A percentile compares a stretch with the other conserved stretches of the same genome.
These are phyloP conservation scores for Iphiclides podalirius DNA, from an alignment of 2,888 invertebrate genomes.

Conservation along the genomic window DNA sequence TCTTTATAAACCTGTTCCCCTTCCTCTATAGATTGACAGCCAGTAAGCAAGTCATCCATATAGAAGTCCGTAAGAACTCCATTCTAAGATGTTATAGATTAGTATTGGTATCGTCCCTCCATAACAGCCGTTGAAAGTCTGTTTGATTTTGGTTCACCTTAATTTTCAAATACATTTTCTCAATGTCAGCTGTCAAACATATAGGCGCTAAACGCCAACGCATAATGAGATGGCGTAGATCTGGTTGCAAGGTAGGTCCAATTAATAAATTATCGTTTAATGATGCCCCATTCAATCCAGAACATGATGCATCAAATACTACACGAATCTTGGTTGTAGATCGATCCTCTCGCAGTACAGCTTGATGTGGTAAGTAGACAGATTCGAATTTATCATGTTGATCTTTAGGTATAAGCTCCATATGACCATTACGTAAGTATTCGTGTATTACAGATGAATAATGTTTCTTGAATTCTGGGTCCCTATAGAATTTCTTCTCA, in stretches of 20 bases:
- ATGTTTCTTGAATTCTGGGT: neutral
- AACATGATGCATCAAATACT: slow-evolving; percentile 13
- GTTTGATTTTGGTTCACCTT: slow-evolving; percentile 24
- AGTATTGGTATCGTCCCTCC: slow-evolving; percentile 6
- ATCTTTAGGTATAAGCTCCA: neutral
- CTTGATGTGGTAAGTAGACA: slow-evolving; percentile 24
- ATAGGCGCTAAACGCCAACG: slow-evolving; percentile 23
- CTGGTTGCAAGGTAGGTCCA: slow-evolving; percentile 28
- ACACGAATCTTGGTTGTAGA: slow-evolving; percentile 21
- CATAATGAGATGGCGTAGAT: slow-evolving; percentile 28
- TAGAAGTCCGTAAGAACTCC: slow-evolving; percentile 6
- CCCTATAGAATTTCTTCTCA: slow-evolving; percentile 9
- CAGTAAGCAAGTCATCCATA: too few relatives aligned
- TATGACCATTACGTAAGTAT: slow-evolving; percentile 8
- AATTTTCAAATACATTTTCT: slow-evolving; percentile 12
- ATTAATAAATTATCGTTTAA: neutral
- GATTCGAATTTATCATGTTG: neutral
- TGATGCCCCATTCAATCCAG: neutral
- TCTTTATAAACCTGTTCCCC: slow-evolving; percentile 25
- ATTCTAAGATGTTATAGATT: neutral
- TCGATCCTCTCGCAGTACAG: slow-evolving; percentile 18
- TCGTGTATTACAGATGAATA: neutral
- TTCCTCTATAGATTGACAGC: slow-evolving; percentile 1
- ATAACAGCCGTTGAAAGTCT: slow-evolving; percentile 29
- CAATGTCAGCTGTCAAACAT: neutral